A percentile compares a stretch with the other conserved stretches of the same genome.
These are phyloP conservation scores for Cyphomyrus discorhynchus DNA, from an alignment of 2,113 vertebrate genomes.

Conservation along the genomic window DNA sequence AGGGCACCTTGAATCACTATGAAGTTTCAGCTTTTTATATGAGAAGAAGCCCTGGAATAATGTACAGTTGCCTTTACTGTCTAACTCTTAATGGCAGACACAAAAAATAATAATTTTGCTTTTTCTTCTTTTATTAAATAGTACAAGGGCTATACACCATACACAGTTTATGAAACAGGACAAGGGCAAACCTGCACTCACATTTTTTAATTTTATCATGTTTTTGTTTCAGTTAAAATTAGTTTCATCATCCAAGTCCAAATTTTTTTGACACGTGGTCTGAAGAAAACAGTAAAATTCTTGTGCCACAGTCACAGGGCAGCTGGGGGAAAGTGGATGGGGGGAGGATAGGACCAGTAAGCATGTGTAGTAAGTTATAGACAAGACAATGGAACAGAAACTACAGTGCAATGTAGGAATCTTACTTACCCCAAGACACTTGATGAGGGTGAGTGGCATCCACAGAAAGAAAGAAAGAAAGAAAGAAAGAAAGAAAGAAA, in stretches of 20 bases:
- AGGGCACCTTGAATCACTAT: neutral
- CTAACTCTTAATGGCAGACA: neutral
- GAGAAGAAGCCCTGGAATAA: neutral
- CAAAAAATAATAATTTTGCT: neutral
- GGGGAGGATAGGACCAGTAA: neutral
- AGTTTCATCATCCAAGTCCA: neutral
- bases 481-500: neutral
- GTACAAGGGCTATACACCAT: neutral
- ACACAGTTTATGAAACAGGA: neutral
- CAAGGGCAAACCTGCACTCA: neutral
- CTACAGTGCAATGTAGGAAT: neutral
- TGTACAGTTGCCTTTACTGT: neutral
- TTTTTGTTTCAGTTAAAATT: neutral
- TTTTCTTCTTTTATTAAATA: neutral
- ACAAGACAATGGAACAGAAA: neutral
- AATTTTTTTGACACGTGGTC: neutral
- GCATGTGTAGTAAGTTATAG: neutral
- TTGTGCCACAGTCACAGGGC: neutral
- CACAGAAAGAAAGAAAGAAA: neutral
- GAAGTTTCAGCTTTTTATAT: neutral
- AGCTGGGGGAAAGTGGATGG: neutral
- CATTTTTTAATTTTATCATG: neutral
- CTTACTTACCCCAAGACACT: neutral
- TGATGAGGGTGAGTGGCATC: neutral
- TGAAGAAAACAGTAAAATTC: neutral